Evolutionary conservation across 2,797 vertebrate genomes (phyloP).

Genomic region (Diplodus puntazzo): DNA sequence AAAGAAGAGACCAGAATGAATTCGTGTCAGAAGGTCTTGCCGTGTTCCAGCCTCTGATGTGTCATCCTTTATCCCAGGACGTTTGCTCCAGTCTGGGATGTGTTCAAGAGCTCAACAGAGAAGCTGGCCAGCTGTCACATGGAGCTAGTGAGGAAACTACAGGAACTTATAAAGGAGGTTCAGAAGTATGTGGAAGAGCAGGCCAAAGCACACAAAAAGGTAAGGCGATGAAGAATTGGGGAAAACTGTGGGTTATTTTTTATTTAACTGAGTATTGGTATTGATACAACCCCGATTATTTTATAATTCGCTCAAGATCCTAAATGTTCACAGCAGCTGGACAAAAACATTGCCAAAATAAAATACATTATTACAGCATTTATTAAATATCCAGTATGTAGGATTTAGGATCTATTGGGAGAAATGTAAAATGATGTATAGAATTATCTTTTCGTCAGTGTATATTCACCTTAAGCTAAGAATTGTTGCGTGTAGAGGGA

Average conservation of each 20-base stretch:
- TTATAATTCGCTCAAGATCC: neutral
- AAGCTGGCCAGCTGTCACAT: constrained; percentile 95
- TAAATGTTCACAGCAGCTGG: neutral
- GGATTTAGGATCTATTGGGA: too few relatives aligned
- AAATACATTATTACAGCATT: neutral
- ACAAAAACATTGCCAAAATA: neutral
- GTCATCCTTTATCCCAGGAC: constrained; percentile 80
- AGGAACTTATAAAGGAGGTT: constrained; percentile 97
- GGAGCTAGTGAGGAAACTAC: constrained; percentile 95
- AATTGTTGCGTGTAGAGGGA: too few relatives aligned
- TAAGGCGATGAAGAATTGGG: constrained; percentile 52
- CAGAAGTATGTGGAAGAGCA: constrained; percentile 99
- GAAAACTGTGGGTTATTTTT: neutral
- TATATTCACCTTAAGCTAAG: too few relatives aligned
- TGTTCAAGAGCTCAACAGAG: constrained; percentile 96
- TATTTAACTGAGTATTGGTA: neutral
- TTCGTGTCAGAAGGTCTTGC: neutral
- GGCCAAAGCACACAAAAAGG: constrained; percentile 98
- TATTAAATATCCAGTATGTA: too few relatives aligned
- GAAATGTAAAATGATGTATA: too few relatives aligned
- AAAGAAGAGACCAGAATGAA: neutral
- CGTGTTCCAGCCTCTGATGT: neutral
- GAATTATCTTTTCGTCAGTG: too few relatives aligned
- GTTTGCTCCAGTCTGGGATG: constrained; percentile 96
- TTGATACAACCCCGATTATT: neutral